phyloP scores from a whole-genome alignment of 2,888 invertebrate genomes.

The Merodon equestris region DNA sequence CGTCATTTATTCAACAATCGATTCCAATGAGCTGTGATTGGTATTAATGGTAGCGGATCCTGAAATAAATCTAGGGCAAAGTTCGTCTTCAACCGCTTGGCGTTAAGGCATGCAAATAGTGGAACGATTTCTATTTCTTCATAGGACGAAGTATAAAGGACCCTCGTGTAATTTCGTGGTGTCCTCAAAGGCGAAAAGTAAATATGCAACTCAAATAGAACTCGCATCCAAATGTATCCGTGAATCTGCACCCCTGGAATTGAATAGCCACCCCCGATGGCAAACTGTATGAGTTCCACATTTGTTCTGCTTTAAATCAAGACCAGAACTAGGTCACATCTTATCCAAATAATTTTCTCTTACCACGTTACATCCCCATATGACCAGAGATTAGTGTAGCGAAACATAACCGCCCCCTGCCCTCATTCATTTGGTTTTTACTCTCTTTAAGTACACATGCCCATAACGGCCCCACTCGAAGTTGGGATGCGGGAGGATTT shows the following conservation, averaged over 20 bases:
- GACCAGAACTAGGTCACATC: constrained; percentile 49
- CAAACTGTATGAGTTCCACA: constrained; percentile 9
- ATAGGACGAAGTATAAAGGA: no score
- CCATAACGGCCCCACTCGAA: background rate
- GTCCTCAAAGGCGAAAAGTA: no score
- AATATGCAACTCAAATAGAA: no score
- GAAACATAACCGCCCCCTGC: constrained; percentile 7
- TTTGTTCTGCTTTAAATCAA: constrained; percentile 13
- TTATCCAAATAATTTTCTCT: constrained; percentile 32
- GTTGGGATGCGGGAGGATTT: constrained; percentile 11
- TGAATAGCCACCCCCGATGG: background rate
- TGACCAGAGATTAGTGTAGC: constrained; percentile 36
- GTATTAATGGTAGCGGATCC: constrained; percentile 41
- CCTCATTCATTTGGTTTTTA: constrained; percentile 19
- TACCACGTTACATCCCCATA: constrained; percentile 27
- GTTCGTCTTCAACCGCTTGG: no score
- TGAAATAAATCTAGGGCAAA: no score
- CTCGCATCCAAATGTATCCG: no score
- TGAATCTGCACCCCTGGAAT: no score
- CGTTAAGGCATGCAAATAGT: no score
- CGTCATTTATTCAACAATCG: constrained; percentile 59
- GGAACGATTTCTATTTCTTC: no score
- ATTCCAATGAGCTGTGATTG: constrained; percentile 45
- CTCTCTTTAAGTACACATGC: background rate
- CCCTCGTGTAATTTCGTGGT: no score